A percentile compares a stretch with the other conserved stretches of the same genome.
phyloP scores from a whole-genome alignment of 2,797 vertebrate species.

The Sebastes variabilis region DNA sequence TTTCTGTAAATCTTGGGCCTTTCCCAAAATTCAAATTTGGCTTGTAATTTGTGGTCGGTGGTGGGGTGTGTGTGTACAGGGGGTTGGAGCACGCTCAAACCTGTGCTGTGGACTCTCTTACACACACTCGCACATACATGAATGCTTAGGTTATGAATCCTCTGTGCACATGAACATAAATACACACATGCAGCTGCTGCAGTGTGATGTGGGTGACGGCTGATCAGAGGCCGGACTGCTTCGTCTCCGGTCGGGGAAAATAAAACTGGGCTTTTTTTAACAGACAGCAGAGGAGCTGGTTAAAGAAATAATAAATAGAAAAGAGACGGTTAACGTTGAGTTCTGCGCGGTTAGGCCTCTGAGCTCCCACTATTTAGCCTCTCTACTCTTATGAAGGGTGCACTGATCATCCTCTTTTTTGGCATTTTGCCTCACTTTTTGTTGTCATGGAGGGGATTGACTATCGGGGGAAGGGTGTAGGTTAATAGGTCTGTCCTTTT shows the following conservation, averaged over 20 bases:
- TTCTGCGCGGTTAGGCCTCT: conserved; percentile 55
- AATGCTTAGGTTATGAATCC: conserved; percentile 62
- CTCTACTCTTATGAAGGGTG: conserved; percentile 37
- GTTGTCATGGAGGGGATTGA: conserved; percentile 15
- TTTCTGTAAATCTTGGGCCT: conserved; percentile 74
- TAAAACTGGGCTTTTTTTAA: conserved; percentile 54
- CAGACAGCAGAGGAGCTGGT: conserved; percentile 49
- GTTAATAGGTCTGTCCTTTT: conserved; percentile 77
- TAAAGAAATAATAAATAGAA: conserved; percentile 70
- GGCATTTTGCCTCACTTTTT: conserved; percentile 23
- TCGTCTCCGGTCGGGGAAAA: conserved; percentile 48
- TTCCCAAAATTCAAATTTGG: conserved; percentile 76
- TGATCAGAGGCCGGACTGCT: conserved; percentile 70
- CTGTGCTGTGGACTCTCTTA: conserved; percentile 49
- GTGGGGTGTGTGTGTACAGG: conserved; percentile 42
- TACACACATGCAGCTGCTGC: conserved; percentile 59
- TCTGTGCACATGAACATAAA: conserved; percentile 58
- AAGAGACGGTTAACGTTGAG: conserved; percentile 40
- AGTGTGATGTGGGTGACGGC: conserved; percentile 69
- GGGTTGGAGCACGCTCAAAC: conserved; percentile 71
- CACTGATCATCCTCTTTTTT: conserved; percentile 19
- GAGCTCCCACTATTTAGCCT: conserved; percentile 20
- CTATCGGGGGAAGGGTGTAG: conserved; percentile 63
- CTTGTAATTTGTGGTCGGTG: conserved; percentile 82
- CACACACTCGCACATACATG: conserved; percentile 49